These are phyloP conservation scores for Scolopax rusticola DNA, from an alignment of 2,797 vertebrate genomes.

Conservation along the genomic window DNA sequence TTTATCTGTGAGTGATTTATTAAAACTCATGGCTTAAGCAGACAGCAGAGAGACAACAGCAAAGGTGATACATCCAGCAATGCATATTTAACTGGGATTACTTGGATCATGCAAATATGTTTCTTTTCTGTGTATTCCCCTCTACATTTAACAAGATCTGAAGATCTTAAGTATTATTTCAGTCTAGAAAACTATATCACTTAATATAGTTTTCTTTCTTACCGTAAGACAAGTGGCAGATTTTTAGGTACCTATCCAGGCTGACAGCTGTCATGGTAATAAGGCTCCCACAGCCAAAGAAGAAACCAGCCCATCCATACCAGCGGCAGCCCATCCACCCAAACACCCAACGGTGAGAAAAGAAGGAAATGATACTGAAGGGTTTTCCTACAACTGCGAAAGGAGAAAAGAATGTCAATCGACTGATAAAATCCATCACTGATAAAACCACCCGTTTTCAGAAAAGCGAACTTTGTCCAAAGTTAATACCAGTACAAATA, in stretches of 20 bases:
- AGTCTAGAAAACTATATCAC: background rate
- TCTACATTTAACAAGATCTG: background rate
- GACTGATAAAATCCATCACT: background rate
- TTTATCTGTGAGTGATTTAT: background rate
- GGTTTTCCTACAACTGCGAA: slow-evolving; percentile 91
- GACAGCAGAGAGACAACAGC: background rate
- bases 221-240: slow-evolving; percentile 94
- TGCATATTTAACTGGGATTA: background rate
- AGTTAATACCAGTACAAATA: background rate
- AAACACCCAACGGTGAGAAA: slow-evolving; percentile 93
- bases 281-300: slow-evolving; percentile 95
- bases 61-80: background rate
- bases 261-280: slow-evolving; percentile 95
- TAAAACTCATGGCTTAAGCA: background rate
- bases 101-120: background rate
- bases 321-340: slow-evolving; percentile 92
- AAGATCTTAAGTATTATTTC: background rate
- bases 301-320: slow-evolving; percentile 96
- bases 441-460: background rate
- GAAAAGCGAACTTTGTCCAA: background rate
- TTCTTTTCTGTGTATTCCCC: background rate
- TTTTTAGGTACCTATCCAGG: slow-evolving; percentile 94
- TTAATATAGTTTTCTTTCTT: slow-evolving; percentile 39
- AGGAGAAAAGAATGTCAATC: background rate
- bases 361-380: slow-evolving; percentile 91